Conservation (phyloP, 2,113 vertebrate genomes). For the Percopsis transmontana region DNA sequence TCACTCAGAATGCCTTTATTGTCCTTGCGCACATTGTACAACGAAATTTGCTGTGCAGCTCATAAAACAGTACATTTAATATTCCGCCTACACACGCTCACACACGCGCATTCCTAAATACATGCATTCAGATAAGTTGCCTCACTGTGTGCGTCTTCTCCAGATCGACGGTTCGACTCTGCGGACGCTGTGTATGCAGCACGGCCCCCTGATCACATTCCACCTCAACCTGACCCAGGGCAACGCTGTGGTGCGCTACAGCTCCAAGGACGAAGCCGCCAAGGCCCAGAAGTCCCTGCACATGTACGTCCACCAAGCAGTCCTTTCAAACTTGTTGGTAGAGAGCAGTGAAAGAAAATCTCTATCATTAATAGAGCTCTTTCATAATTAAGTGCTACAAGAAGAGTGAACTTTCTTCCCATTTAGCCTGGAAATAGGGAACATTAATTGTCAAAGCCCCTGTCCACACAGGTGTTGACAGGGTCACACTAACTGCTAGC, state of each 20-base stretch:
- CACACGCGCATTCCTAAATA: no score
- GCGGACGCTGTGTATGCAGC: slow-evolving; percentile 94
- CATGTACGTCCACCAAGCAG: slow-evolving; percentile 81
- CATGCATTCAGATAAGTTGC: no score
- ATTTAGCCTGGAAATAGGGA: neutral
- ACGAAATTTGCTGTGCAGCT: no score
- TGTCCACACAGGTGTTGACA: no score
- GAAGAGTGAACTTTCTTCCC: neutral
- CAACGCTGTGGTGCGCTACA: slow-evolving; percentile 95
- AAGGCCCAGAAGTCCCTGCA: slow-evolving; percentile 98
- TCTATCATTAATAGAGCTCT: no score
- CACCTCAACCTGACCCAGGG: slow-evolving; percentile 97
- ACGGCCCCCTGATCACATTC: slow-evolving; percentile 96
- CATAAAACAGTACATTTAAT: no score
- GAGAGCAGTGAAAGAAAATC: no score
- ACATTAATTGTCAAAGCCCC: neutral
- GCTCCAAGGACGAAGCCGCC: slow-evolving; percentile 94
- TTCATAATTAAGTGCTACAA: neutral
- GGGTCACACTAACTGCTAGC: no score
- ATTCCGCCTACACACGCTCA: no score
- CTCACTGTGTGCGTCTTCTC: neutral
- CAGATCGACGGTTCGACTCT: slow-evolving; percentile 96
- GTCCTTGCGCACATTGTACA: no score
- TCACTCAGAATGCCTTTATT: no score
- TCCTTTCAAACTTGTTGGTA: no score